Evolutionary conservation across 2,797 vertebrate genomes (phyloP), one percentile per base, ranked within the genome.

Genomic region (Knipowitschia caucasica): DNA sequence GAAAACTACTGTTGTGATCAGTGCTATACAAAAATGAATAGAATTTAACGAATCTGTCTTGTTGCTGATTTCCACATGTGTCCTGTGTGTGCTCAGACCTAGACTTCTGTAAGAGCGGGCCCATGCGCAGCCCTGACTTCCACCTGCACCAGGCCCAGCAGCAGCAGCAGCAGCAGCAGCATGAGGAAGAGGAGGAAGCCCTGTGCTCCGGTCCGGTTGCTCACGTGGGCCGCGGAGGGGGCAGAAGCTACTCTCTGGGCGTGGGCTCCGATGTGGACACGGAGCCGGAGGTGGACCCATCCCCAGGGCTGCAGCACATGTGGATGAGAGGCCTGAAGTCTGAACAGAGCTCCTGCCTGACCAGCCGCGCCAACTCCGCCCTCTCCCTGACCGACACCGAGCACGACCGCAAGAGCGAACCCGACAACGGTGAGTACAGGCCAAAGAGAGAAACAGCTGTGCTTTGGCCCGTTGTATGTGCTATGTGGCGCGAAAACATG

Each of bases 261-360:
- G 90, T 93, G 71, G 90, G 92, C 29, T 98, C 95, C 0, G 96
- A 99, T n/a, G 89, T 90, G 72, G 94, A 96, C 80, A 96, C 92
- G 0, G 95, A 99, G 78, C 94, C 93, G 0, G 96, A 98, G 78
- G 95, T 93, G 0, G 94, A 88, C 1, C 88, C 93, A 0, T 98
- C 95, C 3, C 94, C 94, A 3, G 93, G 93, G 47, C 85, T 98
- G 74, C 90, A 93, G 83, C 86, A 89, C 62, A 93, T 98, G 91
- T 98, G 96, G 96, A 94, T 96, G 92, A 90, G 92, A 12, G 95
- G 94, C 25, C 91, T 97, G 81, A 98, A 98, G 77, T 98, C 96
- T 0, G 93, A 96, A 67, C 95, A 95, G 69, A 98, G 95, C 73
- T 99, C 96, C 54, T 96, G 95, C 54, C 84, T 98, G 67, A 95